phyloP scores from a whole-genome alignment of 2,113 vertebrate species.

The Ceuthmochares aereus region DNA sequence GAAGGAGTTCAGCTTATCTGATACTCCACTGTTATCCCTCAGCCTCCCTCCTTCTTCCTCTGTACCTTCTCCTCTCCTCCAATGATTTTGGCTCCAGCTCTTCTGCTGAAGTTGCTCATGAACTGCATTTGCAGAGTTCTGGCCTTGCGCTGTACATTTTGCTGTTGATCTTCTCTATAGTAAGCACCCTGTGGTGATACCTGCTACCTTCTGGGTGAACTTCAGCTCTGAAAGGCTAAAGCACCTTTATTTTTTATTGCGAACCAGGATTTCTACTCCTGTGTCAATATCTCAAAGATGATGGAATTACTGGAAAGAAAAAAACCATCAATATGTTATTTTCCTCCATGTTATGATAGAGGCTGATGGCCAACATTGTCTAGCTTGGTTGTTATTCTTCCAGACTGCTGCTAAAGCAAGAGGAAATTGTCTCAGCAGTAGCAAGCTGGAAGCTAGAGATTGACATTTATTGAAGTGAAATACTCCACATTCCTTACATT shows the following conservation, averaged over 20 bases:
- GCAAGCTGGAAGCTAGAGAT: background rate
- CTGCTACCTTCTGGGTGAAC: background rate
- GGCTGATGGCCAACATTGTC: background rate
- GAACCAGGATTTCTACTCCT: background rate
- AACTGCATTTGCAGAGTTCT: background rate
- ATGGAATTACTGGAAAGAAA: background rate
- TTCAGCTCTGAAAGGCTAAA: background rate
- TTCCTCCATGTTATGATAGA: background rate
- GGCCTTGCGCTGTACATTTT: background rate
- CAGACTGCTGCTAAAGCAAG: background rate
- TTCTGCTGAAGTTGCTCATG: background rate
- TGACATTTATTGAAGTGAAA: background rate
- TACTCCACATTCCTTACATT: slow-evolving; percentile 7
- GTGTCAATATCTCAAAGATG: background rate
- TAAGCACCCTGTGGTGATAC: background rate
- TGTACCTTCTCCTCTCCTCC: background rate
- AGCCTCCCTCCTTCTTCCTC: background rate
- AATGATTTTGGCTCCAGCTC: background rate
- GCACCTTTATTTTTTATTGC: background rate
- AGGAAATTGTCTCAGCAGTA: slow-evolving; percentile 54
- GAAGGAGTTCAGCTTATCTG: background rate
- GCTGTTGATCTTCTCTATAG: background rate
- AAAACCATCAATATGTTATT: background rate
- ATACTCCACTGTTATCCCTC: background rate
- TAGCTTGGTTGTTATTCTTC: background rate